Conservation (phyloP, 92 coral and sea anemone species). For the Bergia sp. region DNA sequence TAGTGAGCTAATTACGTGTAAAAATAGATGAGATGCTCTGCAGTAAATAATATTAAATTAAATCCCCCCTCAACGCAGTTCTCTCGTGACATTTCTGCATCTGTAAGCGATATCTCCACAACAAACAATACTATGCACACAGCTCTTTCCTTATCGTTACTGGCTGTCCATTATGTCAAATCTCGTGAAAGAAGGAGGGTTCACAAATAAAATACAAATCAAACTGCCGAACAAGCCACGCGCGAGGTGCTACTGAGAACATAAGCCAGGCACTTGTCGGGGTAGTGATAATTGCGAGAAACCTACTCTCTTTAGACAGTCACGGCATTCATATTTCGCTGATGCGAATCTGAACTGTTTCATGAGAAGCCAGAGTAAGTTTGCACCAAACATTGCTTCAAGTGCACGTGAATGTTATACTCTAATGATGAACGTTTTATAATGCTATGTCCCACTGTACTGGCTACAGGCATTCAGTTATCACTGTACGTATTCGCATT, state of each 20-base stretch:
- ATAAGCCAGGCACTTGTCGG: neutral
- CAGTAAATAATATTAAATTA: neutral
- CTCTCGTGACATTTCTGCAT: conserved; percentile 6
- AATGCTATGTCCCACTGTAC: too few relatives aligned
- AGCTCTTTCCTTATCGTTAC: conserved; percentile 12
- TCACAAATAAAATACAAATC: conserved; percentile 1
- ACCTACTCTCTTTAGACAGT: neutral
- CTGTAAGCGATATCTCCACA: conserved; percentile 14
- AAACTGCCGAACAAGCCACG: neutral
- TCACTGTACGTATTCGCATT: neutral
- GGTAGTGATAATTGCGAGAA: neutral
- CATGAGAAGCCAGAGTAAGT: too few relatives aligned
- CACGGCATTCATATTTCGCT: neutral
- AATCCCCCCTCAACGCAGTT: neutral
- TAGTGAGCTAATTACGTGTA: conserved; percentile 26
- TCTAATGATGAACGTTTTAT: too few relatives aligned
- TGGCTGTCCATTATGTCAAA: conserved; percentile 13
- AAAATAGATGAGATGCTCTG: neutral
- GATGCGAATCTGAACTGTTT: too few relatives aligned
- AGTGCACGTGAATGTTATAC: too few relatives aligned
- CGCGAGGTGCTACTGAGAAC: neutral
- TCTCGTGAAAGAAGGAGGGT: neutral
- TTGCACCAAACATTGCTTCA: too few relatives aligned
- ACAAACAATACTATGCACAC: conserved; percentile 1
- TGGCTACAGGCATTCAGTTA: too few relatives aligned